These are phyloP conservation scores for Entomobrya multifasciata DNA, from an alignment of 2,888 invertebrate genomes.

Conservation along the genomic window DNA sequence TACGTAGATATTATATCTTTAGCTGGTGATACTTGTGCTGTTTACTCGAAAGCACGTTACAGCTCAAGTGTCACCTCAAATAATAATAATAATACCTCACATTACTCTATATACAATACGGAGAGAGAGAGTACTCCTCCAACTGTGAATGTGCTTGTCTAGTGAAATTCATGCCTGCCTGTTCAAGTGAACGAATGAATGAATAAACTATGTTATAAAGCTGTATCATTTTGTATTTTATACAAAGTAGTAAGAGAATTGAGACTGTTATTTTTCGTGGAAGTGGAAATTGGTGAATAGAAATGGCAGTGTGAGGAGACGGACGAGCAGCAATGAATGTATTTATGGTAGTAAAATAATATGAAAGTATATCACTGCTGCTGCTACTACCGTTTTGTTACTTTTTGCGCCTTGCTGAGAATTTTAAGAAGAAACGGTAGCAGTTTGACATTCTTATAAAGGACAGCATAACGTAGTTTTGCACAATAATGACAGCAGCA, in stretches of 20 bases:
- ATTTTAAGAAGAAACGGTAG: constrained; percentile 22
- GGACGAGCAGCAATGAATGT: not conserved
- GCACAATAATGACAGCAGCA: constrained; percentile 15
- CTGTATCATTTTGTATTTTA: not conserved
- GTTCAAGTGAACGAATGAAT: constrained; percentile 17
- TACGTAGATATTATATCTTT: not conserved
- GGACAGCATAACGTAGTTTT: constrained; percentile 39
- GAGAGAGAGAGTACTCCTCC: too few species aligned
- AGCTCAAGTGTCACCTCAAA: constrained; percentile 56
- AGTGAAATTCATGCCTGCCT: not conserved
- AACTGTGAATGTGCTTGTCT: constrained; percentile 7
- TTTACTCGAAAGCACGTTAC: constrained; percentile 38
- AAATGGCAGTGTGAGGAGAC: constrained; percentile 2
- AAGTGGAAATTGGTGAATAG: constrained; percentile 31
- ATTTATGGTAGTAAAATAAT: not conserved
- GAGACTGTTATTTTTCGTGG: constrained; percentile 6
- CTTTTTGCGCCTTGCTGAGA: constrained; percentile 36
- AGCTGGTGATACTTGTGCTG: not conserved
- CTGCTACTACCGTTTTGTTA: constrained; percentile 5
- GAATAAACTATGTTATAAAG: not conserved
- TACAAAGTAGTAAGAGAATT: not conserved
- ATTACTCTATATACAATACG: constrained; percentile 21
- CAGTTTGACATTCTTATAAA: not conserved
- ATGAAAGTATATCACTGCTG: constrained; percentile 1
- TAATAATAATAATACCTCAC: constrained; percentile 45